Percentiles rank a stretch among this genome's conserved stretches.
These are phyloP conservation scores for Caenorhabditis imperialis DNA, from an alignment of 2,888 invertebrate genomes.

Conservation along the genomic window DNA sequence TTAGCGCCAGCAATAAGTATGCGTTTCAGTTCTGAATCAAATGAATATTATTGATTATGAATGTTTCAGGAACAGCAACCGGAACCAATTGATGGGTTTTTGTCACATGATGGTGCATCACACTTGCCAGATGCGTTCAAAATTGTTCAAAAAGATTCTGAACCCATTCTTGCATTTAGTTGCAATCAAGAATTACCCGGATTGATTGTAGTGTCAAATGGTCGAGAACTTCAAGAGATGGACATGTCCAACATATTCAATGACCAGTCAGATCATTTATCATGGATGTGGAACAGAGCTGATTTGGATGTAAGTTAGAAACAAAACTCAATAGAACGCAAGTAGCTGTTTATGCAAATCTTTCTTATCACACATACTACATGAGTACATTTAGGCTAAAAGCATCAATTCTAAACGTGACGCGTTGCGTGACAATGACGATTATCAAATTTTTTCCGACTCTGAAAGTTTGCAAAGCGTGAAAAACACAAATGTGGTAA, in stretches of 20 bases:
- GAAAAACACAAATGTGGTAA: conserved; percentile 61
- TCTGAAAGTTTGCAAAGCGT: conserved; percentile 1
- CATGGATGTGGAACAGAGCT: conserved; percentile 95
- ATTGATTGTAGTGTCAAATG: conserved; percentile 90
- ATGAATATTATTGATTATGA: neutral
- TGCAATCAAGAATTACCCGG: conserved; percentile 83
- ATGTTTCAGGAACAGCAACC: conserved; percentile 32
- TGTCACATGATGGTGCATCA: conserved; percentile 39
- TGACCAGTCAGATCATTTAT: conserved; percentile 83
- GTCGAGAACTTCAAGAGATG: conserved; percentile 96
- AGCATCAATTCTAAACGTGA: conserved; percentile 51
- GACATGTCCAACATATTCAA: conserved; percentile 93
- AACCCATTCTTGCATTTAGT: conserved; percentile 96
- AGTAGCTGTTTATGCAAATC: neutral
- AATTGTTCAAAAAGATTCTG: conserved; percentile 98
- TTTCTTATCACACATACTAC: conserved; percentile 56
- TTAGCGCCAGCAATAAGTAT: too few relatives aligned
- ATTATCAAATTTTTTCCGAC: conserved; percentile 74
- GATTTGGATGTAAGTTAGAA: conserved; percentile 88
- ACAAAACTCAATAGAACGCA: conserved; percentile 81
- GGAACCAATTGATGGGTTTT: conserved; percentile 24
- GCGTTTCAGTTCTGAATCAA: too few relatives aligned
- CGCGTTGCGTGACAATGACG: conserved; percentile 75
- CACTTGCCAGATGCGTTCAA: conserved; percentile 85
- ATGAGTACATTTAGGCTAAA: conserved; percentile 64